phyloP scores from a whole-genome alignment of 2,113 vertebrate species.

The Ginglymostoma cirratum region DNA sequence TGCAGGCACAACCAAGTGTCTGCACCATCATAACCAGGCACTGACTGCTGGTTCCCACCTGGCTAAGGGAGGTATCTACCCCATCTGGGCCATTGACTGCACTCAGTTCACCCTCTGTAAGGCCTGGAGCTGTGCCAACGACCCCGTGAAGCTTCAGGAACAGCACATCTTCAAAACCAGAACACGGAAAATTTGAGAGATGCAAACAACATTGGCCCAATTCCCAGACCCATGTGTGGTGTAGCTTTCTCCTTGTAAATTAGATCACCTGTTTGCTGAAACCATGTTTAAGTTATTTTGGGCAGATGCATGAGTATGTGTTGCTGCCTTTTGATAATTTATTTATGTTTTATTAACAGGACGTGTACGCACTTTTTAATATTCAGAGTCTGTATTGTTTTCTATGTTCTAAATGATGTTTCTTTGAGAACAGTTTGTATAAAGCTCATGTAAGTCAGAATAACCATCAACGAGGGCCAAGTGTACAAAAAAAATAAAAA shows the following conservation, averaged over 20 bases:
- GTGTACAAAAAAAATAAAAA: not conserved
- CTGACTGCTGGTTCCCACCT: not conserved
- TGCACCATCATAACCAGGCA: not conserved
- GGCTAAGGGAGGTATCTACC: not conserved
- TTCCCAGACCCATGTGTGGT: not conserved
- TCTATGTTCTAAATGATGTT: constrained; percentile 35
- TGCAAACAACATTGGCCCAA: not conserved
- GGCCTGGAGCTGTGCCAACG: too few species aligned
- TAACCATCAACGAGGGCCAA: not conserved
- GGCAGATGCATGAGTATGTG: constrained; percentile 32
- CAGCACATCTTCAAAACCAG: not conserved
- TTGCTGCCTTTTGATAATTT: constrained; percentile 32
- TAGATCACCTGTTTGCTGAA: not conserved
- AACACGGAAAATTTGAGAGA: not conserved
- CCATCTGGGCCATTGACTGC: not conserved
- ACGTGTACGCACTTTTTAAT: constrained; percentile 36
- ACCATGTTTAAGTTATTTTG: constrained; percentile 32
- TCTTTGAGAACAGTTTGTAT: constrained; percentile 34
- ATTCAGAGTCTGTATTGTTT: constrained; percentile 35
- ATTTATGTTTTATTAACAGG: constrained; percentile 38
- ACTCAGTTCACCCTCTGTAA: not conserved
- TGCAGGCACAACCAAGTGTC: not conserved
- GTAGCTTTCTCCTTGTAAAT: constrained; percentile 26
- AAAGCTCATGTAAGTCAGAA: constrained; percentile 19
- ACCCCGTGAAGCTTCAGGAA: not conserved